Percentiles rank a stretch among this genome's conserved stretches.
phyloP scores from a whole-genome alignment of 2,797 vertebrate genomes.

The Neopelma chrysocephalum region DNA sequence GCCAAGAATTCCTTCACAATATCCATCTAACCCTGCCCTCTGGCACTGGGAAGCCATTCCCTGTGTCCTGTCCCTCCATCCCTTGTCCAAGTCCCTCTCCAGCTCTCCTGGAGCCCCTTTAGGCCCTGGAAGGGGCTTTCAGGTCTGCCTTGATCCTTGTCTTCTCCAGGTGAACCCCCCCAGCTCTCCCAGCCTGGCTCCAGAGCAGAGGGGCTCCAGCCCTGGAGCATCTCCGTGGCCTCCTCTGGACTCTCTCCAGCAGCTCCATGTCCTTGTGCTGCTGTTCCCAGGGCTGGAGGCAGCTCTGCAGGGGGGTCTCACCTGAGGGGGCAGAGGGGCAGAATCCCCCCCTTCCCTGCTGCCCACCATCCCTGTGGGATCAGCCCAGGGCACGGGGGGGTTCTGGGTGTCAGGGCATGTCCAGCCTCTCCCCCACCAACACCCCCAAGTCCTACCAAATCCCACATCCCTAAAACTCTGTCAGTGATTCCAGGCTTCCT shows the following conservation, averaged over 20 bases:
- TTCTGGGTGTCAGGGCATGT: not conserved
- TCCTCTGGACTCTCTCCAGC: not conserved
- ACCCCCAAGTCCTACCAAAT: not conserved
- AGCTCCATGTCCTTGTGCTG: not conserved
- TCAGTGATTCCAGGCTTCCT: not conserved
- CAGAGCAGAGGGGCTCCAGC: not conserved
- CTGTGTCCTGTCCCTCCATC: no score
- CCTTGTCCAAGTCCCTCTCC: not conserved
- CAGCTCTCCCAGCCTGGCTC: not conserved
- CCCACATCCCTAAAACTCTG: not conserved
- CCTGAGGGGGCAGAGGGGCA: no score
- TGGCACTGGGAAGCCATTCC: not conserved
- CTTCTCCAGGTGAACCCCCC: not conserved
- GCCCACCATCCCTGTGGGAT: no score
- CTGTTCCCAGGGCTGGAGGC: not conserved
- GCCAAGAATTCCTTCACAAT: fast-evolving
- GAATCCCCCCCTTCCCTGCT: no score
- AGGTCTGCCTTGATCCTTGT: fast-evolving
- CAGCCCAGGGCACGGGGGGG: not conserved
- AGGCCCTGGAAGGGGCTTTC: not conserved
- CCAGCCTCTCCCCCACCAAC: no score
- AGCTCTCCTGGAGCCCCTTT: not conserved
- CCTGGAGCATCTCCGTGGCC: not conserved
- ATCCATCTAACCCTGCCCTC: fast-evolving
- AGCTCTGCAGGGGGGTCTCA: not conserved